A percentile compares a stretch with the other conserved stretches of the same genome.
Conservation (phyloP, 2,797 vertebrate species). For the Otus scops region DNA sequence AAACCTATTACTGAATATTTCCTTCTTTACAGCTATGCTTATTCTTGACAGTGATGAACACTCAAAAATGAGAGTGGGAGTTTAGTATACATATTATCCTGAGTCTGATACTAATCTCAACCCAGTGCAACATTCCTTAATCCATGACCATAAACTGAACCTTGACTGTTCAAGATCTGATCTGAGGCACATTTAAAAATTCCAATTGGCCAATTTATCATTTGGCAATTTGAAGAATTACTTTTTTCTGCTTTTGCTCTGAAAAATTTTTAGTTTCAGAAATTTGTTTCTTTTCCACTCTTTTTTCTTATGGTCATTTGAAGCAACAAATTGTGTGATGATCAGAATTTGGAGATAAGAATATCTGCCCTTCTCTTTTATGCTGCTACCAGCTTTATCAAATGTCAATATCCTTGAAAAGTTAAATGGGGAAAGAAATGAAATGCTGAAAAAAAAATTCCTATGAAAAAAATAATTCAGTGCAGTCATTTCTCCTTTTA, state of each 20-base stretch:
- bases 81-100: not conserved
- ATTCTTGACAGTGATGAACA: not conserved
- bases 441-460: not conserved
- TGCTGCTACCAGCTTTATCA: not conserved
- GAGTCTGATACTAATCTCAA: not conserved
- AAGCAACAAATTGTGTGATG: not conserved
- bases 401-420: not conserved
- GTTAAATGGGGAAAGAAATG: not conserved
- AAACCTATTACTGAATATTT: not conserved
- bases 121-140: not conserved
- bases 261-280: not conserved
- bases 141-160: not conserved
- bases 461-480: not conserved
- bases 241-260: not conserved
- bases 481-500: not conserved
- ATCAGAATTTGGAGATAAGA: not conserved
- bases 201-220: not conserved
- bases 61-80: not conserved
- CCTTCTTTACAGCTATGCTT: not conserved
- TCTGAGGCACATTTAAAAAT: not conserved
- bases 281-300: not conserved
- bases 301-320: not conserved
- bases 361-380: not conserved
- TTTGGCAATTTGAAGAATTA: not conserved
- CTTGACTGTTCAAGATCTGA: not conserved